Base-by-base conservation (phyloP, 2,797 vertebrate species). In the Oryzias dopingdopingensis region DNA sequence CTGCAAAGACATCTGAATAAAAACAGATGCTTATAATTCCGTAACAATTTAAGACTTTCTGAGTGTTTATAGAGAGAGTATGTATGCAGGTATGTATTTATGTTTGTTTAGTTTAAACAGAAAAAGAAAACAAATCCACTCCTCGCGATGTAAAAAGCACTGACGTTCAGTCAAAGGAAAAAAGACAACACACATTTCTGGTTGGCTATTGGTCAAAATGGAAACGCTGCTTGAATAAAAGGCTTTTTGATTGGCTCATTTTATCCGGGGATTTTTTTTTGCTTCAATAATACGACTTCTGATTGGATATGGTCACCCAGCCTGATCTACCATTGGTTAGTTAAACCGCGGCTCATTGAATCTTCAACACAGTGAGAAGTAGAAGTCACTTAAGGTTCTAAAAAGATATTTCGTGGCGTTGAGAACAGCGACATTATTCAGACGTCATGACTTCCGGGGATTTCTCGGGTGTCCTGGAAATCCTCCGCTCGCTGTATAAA, bases 401-500 rank as follows among this genome's bases (percentile, higher is more conserved):
- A 4, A 8, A 5, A 0, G 1, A 13, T 0, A 1, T 17, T 5
- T 14, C 13, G 14, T 23, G 1, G 3, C 32, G 6, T 24, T 10
- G 0, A 22, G 10, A 4, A 24, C 3, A 1, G 10, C 10, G 18
- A 4, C 16, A 41, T 4, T 0, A 1, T 8, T 15, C 8, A 0
- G 24, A 17, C 40, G 41, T 0, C 0, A 91, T 90, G 89, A 69
- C 79, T 24, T 14, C 53, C 7, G 0, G 14, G 1, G 79, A 89
- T 0, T 41, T 86, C 41, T 71, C 68, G 1, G 55, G 22, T 0
- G 78, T 77, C 1, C 23, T 89, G 0, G 53, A 52, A 42, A 75
- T 89, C 3, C 67, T 93, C 6, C 76, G 76, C 7, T 70, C 67
- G 0, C 46, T 92, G 2, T 92, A 91, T 24, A 75, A 32, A 0